A percentile compares a stretch with the other conserved stretches of the same genome.
Evolutionary conservation across 2,888 invertebrate genomes (phyloP).

Genomic region (Tetragonula carbonaria): DNA sequence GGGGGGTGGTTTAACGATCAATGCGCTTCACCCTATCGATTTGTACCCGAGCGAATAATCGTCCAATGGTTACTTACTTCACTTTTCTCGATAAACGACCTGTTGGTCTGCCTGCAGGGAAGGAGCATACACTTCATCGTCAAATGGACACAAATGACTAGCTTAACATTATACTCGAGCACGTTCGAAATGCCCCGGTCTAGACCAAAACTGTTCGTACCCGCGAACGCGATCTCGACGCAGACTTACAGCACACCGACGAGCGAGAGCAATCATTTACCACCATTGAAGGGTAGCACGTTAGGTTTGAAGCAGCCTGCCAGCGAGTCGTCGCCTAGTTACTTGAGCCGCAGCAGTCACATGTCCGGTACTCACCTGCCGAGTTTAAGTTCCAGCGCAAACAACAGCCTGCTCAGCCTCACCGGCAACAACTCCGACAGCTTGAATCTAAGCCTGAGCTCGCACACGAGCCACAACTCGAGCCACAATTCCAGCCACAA

Average conservation of each 20-base stretch:
- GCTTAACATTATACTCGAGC: slow-evolving; percentile 71
- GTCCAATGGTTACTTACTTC: slow-evolving; percentile 9
- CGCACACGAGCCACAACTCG: slow-evolving; percentile 54
- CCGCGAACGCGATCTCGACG: slow-evolving; percentile 77
- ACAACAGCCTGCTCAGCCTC: slow-evolving; percentile 79
- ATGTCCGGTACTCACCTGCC: slow-evolving; percentile 71
- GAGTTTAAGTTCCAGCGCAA: slow-evolving; percentile 76
- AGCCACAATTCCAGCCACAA: slow-evolving; percentile 68
- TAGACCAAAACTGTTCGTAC: slow-evolving; percentile 84
- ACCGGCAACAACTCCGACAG: slow-evolving; percentile 75
- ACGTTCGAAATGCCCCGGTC: slow-evolving; percentile 84
- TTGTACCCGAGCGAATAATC: not conserved
- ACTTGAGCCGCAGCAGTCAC: slow-evolving; percentile 63
- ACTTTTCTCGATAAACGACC: not conserved
- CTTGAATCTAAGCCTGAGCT: slow-evolving; percentile 73
- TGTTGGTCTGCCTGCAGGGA: not conserved
- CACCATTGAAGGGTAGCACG: slow-evolving; percentile 81
- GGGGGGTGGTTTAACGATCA: not conserved
- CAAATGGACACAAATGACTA: slow-evolving; percentile 76
- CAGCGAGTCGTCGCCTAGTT: slow-evolving; percentile 77
- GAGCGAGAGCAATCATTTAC: slow-evolving; percentile 84
- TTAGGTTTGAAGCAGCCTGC: slow-evolving; percentile 83
- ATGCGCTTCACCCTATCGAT: not conserved
- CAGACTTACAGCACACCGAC: slow-evolving; percentile 82
- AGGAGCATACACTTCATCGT: slow-evolving; percentile 37